Evolutionary conservation across 2,888 invertebrate genomes (phyloP), one percentile per base, ranked within the genome.

Genomic region (Oconnorella tubifera): DNA sequence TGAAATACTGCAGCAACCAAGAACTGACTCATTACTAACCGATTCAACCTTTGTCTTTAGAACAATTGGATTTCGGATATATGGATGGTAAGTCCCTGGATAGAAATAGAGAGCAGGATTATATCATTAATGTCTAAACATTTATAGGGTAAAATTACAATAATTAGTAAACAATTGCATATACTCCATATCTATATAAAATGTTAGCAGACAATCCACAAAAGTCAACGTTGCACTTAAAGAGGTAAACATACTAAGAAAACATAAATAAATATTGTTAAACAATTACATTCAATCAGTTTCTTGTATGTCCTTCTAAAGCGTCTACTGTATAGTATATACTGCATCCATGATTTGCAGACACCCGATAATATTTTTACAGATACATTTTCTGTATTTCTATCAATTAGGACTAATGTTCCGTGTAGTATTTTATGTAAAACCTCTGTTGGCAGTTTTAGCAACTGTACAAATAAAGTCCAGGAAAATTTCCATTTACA

Each of bases 41-140:
- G 49, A 25, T 4, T 2, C 50, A 6, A 60, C 50, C 28, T 33
- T 25, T 2, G 60, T 50, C 50, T 48, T 19, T 28, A 60, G 50
- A 2, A 51, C 50, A 25, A 60, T 31, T 23, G 60, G 48, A 0
- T 3, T n/a, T 23, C n/a, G 50, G 2, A 60, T 14, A 29, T 60
- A 60, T 29, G 60, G 60, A 28, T 31, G 48, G 28, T 33, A 33
- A 4, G 59, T 33, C 33, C 33, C 59, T 59, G 33, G 6, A 59
- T 28, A n/a, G 28, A 59, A n/a, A n/a, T n/a, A n/a, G n/a, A n/a
- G n/a, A n/a, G n/a, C n/a, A n/a, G n/a, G n/a, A n/a, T n/a, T n/a
- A n/a, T n/a, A n/a, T n/a, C n/a, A n/a, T n/a, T n/a, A n/a, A n/a
- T n/a, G n/a, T n/a, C n/a, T n/a, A n/a, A n/a, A n/a, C n/a, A n/a